Conservation (phyloP, 2,113 vertebrate species). For the Hemichromis elongatus region DNA sequence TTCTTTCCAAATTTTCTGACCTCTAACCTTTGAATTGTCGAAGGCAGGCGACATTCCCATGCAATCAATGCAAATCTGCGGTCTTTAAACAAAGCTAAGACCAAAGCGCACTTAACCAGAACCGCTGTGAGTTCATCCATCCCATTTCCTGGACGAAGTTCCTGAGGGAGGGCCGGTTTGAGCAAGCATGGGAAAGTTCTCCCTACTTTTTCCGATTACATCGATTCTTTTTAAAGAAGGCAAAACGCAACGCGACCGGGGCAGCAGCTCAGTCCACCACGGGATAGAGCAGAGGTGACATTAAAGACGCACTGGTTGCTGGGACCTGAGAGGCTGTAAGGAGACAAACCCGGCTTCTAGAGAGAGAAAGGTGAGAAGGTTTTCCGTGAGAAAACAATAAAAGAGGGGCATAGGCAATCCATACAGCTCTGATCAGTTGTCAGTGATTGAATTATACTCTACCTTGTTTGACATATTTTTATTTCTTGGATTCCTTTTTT, state of each 20-base stretch:
- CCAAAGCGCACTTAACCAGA: not conserved
- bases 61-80: not conserved
- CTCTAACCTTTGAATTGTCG: not conserved
- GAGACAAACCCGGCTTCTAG: constrained; percentile 23
- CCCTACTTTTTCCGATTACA: constrained; percentile 57
- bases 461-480: not conserved
- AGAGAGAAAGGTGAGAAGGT: constrained; percentile 58
- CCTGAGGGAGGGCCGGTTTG: constrained; percentile 67
- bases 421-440: not conserved
- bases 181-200: constrained; percentile 72
- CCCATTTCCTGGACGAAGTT: constrained; percentile 73
- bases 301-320: not conserved
- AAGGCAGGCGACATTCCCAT: not conserved
- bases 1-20: not conserved
- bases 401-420: not conserved
- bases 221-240: constrained; percentile 38
- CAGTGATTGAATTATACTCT: not conserved
- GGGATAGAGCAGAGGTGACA: not conserved
- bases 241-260: not conserved
- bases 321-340: not conserved
- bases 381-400: not conserved
- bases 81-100: not conserved
- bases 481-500: not conserved
- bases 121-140: constrained; percentile 55
- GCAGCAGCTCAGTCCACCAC: not conserved